Percentiles rank a stretch among this genome's conserved stretches.
These are phyloP conservation scores for Eunapius fragilis DNA, from an alignment of 37 sponge, comb jelly and placozoan genomes.

Conservation along the genomic window DNA sequence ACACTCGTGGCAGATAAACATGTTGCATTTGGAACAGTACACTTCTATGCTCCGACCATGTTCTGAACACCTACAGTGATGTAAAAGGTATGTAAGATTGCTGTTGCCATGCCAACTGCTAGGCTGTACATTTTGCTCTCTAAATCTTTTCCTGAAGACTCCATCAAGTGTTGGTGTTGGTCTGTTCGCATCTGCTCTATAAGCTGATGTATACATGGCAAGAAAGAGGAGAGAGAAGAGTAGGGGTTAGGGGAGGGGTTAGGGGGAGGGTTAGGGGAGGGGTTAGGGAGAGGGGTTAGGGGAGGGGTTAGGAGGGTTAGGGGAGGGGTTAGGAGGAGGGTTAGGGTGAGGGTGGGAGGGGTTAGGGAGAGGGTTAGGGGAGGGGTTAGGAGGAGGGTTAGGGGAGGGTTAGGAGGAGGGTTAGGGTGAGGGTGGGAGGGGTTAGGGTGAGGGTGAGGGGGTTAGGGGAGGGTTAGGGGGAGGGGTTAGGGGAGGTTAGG, in stretches of 20 bases:
- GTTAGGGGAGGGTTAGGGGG: no score
- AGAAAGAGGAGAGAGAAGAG: no score
- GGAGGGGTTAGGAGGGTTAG: neutral
- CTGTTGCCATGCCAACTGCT: neutral
- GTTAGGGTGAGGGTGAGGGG: neutral
- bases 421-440: neutral
- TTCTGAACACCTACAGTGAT: conserved; percentile 34
- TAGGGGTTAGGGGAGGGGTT: no score
- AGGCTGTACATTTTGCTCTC: neutral
- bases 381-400: conserved; percentile 23
- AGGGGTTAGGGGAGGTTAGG: neutral
- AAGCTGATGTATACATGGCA: neutral
- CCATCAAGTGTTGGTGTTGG: neutral
- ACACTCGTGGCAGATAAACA: conserved; percentile 84
- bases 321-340: neutral
- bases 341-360: neutral
- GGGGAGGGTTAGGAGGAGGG: neutral
- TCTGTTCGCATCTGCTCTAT: neutral
- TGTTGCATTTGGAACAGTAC: conserved; percentile 81
- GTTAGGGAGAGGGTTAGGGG: neutral
- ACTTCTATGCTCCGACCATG: conserved; percentile 70
- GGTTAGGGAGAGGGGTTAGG: conserved; percentile 36
- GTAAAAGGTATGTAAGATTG: neutral
- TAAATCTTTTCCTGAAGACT: neutral
- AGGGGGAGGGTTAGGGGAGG: no score